phyloP scores from a whole-genome alignment of 2,113 vertebrate genomes.

The Elephas maximus region DNA sequence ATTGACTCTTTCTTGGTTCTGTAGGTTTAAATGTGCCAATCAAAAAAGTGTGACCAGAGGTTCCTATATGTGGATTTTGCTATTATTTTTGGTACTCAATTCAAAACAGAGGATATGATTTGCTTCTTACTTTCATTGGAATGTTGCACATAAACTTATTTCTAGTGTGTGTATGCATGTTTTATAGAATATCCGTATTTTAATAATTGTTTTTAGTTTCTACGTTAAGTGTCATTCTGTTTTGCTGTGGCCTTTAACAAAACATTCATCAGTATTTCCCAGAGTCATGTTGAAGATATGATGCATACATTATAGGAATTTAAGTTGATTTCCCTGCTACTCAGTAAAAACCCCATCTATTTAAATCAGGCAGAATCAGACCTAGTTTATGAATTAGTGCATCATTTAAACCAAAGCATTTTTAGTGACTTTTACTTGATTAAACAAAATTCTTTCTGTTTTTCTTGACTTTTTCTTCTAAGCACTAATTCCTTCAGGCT shows the following conservation, averaged over 20 bases:
- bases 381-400: conserved; percentile 69
- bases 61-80: background rate
- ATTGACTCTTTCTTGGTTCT: background rate
- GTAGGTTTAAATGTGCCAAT: background rate
- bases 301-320: conserved; percentile 54
- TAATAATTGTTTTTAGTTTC: background rate
- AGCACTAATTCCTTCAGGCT: conserved; percentile 84
- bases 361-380: conserved; percentile 64
- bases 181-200: background rate
- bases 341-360: conserved; percentile 54
- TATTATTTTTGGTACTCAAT: background rate
- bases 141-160: background rate
- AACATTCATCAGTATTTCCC: conserved; percentile 57
- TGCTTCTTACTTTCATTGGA: conserved; percentile 23
- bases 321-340: conserved; percentile 49
- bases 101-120: background rate
- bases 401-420: conserved; percentile 75
- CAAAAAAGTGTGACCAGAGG: background rate
- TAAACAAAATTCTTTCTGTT: conserved; percentile 82
- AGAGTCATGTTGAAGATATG: conserved; percentile 50
- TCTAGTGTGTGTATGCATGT: background rate
- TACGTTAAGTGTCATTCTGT: background rate
- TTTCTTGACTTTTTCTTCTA: conserved; percentile 85
- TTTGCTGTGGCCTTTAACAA: conserved; percentile 17
- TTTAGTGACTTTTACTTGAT: conserved; percentile 73